Conservation (phyloP, 2,113 vertebrate species). For the Leucoraja erinaceus region DNA sequence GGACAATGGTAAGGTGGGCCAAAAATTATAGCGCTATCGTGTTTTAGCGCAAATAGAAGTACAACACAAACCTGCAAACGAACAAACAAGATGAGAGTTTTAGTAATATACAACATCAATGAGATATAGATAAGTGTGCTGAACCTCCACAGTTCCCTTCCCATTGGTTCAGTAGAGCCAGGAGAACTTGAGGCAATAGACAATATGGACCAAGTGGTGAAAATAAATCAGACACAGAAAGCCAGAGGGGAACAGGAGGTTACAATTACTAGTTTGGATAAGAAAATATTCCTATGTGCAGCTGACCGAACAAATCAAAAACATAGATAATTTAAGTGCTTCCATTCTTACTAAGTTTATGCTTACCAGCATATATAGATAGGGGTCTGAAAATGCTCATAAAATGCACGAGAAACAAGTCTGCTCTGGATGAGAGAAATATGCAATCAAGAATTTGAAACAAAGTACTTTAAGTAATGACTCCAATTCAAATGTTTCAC, state of each 20-base stretch:
- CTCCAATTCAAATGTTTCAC: neutral
- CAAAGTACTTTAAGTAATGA: neutral
- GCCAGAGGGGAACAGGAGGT: neutral
- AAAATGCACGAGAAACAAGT: neutral
- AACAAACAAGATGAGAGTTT: too few relatives aligned
- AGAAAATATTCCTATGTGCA: neutral
- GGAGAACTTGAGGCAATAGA: neutral
- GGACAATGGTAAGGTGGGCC: too few relatives aligned
- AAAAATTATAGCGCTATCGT: too few relatives aligned
- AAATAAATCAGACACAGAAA: neutral
- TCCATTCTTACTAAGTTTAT: neutral
- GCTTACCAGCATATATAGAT: neutral
- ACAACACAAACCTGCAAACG: too few relatives aligned
- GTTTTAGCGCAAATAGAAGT: too few relatives aligned
- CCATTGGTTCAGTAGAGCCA: too few relatives aligned
- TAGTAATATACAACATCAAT: too few relatives aligned
- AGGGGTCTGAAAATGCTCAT: neutral
- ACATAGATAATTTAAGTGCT: constrained; percentile 15
- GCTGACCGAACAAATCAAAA: neutral
- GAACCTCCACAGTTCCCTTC: neutral
- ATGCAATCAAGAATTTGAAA: neutral
- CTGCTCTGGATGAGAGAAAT: neutral
- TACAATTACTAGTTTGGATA: neutral
- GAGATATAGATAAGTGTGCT: too few relatives aligned
- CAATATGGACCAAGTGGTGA: neutral